Percentiles rank a stretch among this genome's conserved stretches.
These are phyloP conservation scores for Ericerus pela DNA, from an alignment of 1,140 invertebrate species.

Conservation along the genomic window DNA sequence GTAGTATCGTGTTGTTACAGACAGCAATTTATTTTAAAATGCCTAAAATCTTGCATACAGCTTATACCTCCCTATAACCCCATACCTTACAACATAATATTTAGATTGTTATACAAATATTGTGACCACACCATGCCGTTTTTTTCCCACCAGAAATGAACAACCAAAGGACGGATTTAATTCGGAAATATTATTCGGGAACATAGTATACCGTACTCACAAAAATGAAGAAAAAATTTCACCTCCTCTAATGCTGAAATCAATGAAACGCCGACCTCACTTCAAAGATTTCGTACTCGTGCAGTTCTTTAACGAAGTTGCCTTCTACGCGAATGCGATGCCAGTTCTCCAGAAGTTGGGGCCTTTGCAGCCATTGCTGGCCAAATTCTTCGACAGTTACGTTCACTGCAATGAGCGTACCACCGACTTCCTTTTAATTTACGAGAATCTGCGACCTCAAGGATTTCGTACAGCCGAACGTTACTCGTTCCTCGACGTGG, in stretches of 20 bases:
- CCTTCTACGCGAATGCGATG: not conserved
- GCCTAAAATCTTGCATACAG: too few relatives aligned
- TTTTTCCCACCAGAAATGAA: too few relatives aligned
- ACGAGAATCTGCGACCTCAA: not conserved
- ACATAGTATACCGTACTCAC: not conserved
- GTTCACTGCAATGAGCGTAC: not conserved
- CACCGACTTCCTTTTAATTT: not conserved
- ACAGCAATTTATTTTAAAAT: too few relatives aligned
- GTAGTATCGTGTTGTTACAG: too few relatives aligned
- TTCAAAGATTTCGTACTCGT: not conserved
- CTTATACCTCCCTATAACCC: too few relatives aligned
- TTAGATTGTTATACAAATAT: too few relatives aligned
- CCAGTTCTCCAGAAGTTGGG: not conserved
- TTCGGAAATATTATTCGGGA: not conserved
- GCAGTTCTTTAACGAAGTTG: not conserved
- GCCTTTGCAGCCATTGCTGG: not conserved
- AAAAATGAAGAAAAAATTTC: not conserved
- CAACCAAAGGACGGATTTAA: slow-evolving; percentile 16
- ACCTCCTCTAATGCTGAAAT: not conserved
- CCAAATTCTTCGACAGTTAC: not conserved
- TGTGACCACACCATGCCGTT: too few relatives aligned
- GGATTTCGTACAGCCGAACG: not conserved
- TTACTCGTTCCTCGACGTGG: not conserved
- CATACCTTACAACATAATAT: too few relatives aligned
- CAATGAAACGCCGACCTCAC: not conserved